phyloP scores from a whole-genome alignment of 2,113 vertebrate genomes.

The Colossoma macropomum region DNA sequence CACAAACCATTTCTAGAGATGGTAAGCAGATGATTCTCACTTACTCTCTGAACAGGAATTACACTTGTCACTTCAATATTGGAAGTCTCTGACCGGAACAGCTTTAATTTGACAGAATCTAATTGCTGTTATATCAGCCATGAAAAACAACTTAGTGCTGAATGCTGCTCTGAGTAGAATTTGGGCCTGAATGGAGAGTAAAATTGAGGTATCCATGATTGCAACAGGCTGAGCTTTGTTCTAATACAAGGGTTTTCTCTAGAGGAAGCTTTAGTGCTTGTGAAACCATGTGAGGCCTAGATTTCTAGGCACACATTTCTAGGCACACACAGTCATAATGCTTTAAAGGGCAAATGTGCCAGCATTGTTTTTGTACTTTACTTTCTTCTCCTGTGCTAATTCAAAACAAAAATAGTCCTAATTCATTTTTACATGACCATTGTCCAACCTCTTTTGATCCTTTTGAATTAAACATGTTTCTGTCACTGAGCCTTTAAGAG shows the following conservation, averaged over 20 bases:
- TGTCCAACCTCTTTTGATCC: no score
- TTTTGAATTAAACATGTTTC: no score
- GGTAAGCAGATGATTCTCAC: slow-evolving; percentile 12
- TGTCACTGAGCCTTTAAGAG: no score
- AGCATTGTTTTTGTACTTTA: no score
- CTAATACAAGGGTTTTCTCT: background rate
- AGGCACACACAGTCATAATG: no score
- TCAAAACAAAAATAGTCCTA: no score
- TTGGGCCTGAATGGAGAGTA: background rate
- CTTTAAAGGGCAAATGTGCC: no score
- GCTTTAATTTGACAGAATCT: slow-evolving; percentile 21
- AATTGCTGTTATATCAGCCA: slow-evolving; percentile 30
- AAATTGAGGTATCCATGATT: background rate
- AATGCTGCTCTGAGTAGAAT: background rate
- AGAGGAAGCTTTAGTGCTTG: background rate
- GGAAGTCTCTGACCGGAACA: slow-evolving; percentile 12
- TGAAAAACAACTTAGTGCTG: slow-evolving; percentile 12
- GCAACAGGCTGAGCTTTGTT: background rate
- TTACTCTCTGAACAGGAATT: slow-evolving; percentile 28
- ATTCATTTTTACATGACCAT: no score
- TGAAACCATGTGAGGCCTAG: background rate
- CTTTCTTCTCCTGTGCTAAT: no score
- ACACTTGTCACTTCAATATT: slow-evolving; percentile 33
- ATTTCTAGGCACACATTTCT: background rate
- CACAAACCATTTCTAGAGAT: slow-evolving; percentile 1